phyloP scores from a whole-genome alignment of 92 coral and sea anemone genomes.

The Umimayanthus kanabou region DNA sequence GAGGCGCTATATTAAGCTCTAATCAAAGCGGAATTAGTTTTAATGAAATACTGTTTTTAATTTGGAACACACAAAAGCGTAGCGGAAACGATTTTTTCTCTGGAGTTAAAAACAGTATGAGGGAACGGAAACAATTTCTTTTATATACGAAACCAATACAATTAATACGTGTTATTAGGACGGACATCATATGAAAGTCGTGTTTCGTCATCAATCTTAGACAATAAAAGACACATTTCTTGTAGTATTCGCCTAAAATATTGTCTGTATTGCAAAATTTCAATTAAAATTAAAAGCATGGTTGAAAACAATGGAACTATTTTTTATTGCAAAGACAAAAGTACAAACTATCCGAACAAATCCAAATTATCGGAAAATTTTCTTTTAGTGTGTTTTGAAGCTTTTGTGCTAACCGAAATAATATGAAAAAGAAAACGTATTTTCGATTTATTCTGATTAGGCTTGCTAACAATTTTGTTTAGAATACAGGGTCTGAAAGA shows the following conservation, averaged over 20 bases:
- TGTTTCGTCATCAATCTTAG: background rate
- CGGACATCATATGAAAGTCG: background rate
- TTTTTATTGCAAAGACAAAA: background rate
- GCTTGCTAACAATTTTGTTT: background rate
- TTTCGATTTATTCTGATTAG: background rate
- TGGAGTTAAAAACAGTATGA: background rate
- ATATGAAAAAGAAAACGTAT: background rate
- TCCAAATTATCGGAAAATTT: background rate
- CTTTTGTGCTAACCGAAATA: background rate
- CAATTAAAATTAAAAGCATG: background rate
- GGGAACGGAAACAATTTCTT: background rate
- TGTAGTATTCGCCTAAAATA: no score
- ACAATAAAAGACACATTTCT: no score
- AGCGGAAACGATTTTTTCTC: background rate
- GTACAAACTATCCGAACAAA: background rate
- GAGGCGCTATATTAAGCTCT: background rate
- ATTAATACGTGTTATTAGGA: background rate
- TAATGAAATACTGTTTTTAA: constrained; percentile 4
- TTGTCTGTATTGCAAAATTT: background rate
- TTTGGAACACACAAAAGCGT: background rate
- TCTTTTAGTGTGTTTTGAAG: background rate
- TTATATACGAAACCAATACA: background rate
- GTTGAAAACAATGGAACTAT: background rate
- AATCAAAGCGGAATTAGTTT: constrained; percentile 1
- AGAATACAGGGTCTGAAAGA: no score